Percentiles rank a stretch among this genome's conserved stretches.
These are phyloP conservation scores for Pseudobourletiella spinata DNA, from an alignment of 1,140 invertebrate genomes.

Conservation along the genomic window DNA sequence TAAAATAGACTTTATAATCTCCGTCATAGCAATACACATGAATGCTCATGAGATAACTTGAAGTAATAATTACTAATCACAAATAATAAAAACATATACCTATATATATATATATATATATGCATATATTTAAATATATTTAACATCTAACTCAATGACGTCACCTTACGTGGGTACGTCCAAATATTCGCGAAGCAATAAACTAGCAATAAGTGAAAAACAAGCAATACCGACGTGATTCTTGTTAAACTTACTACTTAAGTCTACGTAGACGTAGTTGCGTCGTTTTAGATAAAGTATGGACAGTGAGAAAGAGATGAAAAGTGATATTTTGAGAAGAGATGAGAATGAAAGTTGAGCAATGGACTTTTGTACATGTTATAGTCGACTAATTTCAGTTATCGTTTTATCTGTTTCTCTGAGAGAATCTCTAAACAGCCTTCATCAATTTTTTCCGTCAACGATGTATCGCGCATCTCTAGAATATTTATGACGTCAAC, in stretches of 20 bases:
- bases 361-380: background rate
- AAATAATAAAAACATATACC: background rate
- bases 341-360: background rate
- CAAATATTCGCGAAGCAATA: constrained; percentile 2
- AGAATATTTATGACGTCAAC: too few species aligned
- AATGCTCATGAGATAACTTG: too few species aligned
- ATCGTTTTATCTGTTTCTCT: background rate
- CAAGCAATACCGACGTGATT: constrained; percentile 4
- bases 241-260: background rate
- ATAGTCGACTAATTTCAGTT: background rate
- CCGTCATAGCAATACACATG: background rate
- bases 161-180: background rate
- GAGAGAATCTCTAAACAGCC: background rate
- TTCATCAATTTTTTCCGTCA: too few species aligned
- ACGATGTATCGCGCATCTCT: too few species aligned
- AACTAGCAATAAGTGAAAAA: constrained; percentile 3
- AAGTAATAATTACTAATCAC: background rate
- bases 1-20: background rate
- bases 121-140: background rate
- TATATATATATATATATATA: background rate
- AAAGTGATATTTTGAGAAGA: background rate
- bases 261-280: background rate
- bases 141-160: background rate
- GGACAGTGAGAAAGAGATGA: background rate
- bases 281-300: background rate